Evolutionary conservation across 2,888 invertebrate species (phyloP).

Genomic region (Leucophenga montana): DNA sequence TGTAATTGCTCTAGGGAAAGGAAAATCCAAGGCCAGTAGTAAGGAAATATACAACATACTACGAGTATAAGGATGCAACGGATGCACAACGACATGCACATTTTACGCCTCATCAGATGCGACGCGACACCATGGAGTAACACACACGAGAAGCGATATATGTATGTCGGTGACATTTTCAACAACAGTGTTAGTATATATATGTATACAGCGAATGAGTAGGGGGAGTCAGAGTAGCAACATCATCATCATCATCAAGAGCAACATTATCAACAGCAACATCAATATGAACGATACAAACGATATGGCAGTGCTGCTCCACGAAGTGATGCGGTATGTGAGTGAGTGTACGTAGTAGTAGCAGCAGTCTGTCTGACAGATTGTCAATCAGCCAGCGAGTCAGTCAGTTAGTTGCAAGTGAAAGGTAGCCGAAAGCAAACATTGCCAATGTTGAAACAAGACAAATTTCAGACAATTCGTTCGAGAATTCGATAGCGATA

Average conservation of each 20-base stretch:
- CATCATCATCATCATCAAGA: background rate
- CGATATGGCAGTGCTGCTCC: conserved; percentile 21
- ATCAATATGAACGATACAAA: conserved; percentile 64
- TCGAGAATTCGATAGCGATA: too few species aligned
- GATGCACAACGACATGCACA: background rate
- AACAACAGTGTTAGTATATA: conserved; percentile 15
- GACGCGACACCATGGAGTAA: background rate
- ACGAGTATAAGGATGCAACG: too few species aligned
- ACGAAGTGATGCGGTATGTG: too few species aligned
- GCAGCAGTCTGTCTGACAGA: too few species aligned
- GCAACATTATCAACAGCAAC: conserved; percentile 45
- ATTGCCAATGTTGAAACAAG: conserved; percentile 23
- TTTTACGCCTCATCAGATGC: conserved; percentile 28
- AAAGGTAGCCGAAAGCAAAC: conserved; percentile 14
- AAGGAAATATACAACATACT: too few species aligned
- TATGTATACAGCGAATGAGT: background rate
- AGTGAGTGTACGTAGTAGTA: too few species aligned
- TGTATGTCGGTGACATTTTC: conserved; percentile 22
- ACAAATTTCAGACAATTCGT: conserved; percentile 16
- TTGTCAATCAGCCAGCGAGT: background rate
- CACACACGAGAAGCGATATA: background rate
- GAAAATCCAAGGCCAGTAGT: background rate
- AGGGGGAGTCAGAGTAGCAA: background rate
- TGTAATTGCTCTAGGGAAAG: background rate
- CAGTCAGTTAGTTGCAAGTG: conserved; percentile 19